These are phyloP conservation scores for Sipha maydis DNA, from an alignment of 2,888 invertebrate species.

Conservation along the genomic window DNA sequence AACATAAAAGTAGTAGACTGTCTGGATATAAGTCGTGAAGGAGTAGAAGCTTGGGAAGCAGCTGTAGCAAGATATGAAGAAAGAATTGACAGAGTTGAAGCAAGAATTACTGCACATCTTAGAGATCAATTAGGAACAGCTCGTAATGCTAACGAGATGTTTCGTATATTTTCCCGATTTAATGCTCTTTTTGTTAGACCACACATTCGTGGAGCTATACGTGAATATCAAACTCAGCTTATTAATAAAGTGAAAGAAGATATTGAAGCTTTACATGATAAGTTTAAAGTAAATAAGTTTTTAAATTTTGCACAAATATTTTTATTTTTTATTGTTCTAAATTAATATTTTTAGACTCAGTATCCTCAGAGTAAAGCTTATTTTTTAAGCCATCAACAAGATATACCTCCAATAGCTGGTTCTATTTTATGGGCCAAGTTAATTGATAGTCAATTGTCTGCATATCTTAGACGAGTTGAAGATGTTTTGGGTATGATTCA, in stretches of 20 bases:
- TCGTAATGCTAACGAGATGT: conserved; percentile 99
- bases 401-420: conserved; percentile 96
- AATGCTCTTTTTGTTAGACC: conserved; percentile 98
- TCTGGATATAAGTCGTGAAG: conserved; percentile 95
- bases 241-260: conserved; percentile 99
- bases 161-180: conserved; percentile 96
- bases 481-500: conserved; percentile 86
- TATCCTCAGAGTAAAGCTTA: conserved; percentile 95
- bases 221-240: conserved; percentile 98
- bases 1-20: conserved; percentile 99
- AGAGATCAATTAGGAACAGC: conserved; percentile 98
- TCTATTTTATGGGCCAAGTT: conserved; percentile 99
- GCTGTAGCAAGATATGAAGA: conserved; percentile 97
- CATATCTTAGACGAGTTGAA: conserved; percentile 95
- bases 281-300: conserved; percentile 83
- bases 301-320: background rate
- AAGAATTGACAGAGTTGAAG: conserved; percentile 97
- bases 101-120: conserved; percentile 95
- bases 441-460: conserved; percentile 96
- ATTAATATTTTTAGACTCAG: conserved; percentile 73
- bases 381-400: conserved; percentile 88
- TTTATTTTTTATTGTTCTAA: conserved; percentile 5
- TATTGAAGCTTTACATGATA: conserved; percentile 96
- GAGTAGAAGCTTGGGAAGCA: conserved; percentile 97
- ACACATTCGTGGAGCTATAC: conserved; percentile 97